Evolutionary conservation across 2,113 vertebrate genomes (phyloP).

Genomic region (Ptilonorhynchus violaceus): DNA sequence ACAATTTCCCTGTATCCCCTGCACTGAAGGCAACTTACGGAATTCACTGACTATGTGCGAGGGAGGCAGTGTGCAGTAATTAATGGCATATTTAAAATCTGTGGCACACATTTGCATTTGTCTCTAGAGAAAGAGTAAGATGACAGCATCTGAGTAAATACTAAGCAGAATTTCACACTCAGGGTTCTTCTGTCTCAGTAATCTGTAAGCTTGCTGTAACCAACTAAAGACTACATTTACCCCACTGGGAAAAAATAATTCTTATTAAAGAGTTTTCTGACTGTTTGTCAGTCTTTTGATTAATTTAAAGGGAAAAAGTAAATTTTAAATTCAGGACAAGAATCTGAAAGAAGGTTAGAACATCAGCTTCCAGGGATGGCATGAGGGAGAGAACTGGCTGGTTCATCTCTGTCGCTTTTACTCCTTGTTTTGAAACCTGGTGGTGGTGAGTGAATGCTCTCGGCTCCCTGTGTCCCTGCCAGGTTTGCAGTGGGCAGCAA

Average conservation of each 20-base stretch:
- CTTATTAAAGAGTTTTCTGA: not conserved
- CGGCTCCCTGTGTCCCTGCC: not conserved
- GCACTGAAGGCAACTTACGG: not conserved
- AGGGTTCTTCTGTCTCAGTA: not conserved
- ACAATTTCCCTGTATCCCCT: not conserved
- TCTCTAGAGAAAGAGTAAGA: not conserved
- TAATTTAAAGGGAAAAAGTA: too few species aligned
- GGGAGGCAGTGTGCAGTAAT: slow-evolving; percentile 14
- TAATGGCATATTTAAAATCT: slow-evolving; percentile 24
- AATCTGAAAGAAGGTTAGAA: not conserved
- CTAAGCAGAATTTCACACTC: not conserved
- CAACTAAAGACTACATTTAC: not conserved
- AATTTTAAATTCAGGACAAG: not conserved
- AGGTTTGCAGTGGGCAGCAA: not conserved
- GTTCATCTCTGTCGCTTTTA: not conserved
- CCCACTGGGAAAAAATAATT: not conserved
- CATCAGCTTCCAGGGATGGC: not conserved
- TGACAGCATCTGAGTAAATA: not conserved
- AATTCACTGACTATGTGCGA: not conserved
- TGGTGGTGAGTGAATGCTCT: not conserved
- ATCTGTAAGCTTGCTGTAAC: not conserved
- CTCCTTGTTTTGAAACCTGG: not conserved
- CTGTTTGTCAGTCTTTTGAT: not conserved
- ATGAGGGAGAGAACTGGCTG: not conserved
- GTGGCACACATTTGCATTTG: not conserved